Conservation (phyloP, 2,113 vertebrate genomes). For the Psittacara wagleri region DNA sequence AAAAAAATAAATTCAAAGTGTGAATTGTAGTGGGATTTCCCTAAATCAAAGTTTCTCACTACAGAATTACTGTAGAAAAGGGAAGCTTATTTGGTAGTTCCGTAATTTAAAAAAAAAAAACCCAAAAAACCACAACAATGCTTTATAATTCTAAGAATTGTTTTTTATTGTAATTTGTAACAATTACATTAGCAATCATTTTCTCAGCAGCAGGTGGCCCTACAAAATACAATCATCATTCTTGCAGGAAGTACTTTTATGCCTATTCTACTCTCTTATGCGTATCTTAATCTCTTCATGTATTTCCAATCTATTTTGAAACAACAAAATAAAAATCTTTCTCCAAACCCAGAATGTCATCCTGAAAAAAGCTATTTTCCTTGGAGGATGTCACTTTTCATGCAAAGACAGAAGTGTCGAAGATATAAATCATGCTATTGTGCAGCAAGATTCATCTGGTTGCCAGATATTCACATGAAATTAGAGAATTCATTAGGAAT, state of each 20-base stretch:
- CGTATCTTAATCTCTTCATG: background rate
- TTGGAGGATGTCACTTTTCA: background rate
- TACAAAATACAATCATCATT: background rate
- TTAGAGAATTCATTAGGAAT: background rate
- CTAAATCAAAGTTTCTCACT: background rate
- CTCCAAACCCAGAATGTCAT: background rate
- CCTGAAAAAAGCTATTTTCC: background rate
- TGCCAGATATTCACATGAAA: background rate
- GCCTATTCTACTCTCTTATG: background rate
- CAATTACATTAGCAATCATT: background rate
- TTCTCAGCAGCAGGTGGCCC: background rate
- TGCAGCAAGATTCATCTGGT: background rate
- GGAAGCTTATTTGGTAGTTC: background rate
- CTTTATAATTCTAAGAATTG: background rate
- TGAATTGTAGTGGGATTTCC: background rate
- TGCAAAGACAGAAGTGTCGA: background rate
- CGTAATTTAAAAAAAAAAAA: background rate
- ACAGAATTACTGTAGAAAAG: background rate
- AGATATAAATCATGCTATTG: background rate
- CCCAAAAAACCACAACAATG: background rate
- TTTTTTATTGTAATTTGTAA: background rate
- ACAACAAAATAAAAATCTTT: background rate
- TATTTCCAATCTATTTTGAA: background rate
- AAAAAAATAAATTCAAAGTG: background rate
- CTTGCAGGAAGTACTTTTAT: background rate